Conservation (phyloP, 1,140 invertebrate genomes). For the Drosophila triauraria region DNA sequence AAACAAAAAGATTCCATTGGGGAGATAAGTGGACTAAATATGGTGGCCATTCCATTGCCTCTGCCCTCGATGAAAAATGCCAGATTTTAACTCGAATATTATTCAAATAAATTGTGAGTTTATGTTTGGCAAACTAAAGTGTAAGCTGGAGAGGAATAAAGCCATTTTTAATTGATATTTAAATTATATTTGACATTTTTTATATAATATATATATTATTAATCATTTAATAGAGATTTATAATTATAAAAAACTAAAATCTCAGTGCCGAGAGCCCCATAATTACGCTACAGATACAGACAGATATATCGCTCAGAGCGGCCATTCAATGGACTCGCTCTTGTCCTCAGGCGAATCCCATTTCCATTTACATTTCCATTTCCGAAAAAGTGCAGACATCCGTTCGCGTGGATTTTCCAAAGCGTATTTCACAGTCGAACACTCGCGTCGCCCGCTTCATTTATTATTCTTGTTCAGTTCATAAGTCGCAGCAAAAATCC, state of each 20-base stretch:
- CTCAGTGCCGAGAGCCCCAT: background rate
- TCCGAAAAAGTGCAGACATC: conserved; percentile 18
- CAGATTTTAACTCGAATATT: conserved; percentile 24
- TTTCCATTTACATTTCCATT: conserved; percentile 10
- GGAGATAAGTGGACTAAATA: conserved; percentile 14
- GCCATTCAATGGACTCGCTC: background rate
- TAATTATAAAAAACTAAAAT: background rate
- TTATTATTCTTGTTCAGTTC: conserved; percentile 57
- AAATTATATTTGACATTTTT: no score
- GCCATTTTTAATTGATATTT: background rate
- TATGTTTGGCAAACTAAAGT: background rate
- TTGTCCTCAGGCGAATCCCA: background rate
- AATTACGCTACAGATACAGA: conserved; percentile 3
- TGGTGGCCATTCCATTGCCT: background rate
- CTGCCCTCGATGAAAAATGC: conserved; percentile 7
- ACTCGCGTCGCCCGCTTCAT: conserved; percentile 46
- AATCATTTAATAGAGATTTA: background rate
- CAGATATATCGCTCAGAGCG: background rate
- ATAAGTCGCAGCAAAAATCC: conserved; percentile 26
- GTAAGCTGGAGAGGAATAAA: background rate
- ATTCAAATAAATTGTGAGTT: conserved; percentile 11
- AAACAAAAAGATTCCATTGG: conserved; percentile 21
- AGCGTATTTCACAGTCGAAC: conserved; percentile 57
- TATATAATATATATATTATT: no score
- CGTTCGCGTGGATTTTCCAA: conserved; percentile 19